Evolutionary conservation across 2,888 invertebrate species (phyloP), one percentile per base, ranked within the genome.

Genomic region (Silvanus unidentatus): DNA sequence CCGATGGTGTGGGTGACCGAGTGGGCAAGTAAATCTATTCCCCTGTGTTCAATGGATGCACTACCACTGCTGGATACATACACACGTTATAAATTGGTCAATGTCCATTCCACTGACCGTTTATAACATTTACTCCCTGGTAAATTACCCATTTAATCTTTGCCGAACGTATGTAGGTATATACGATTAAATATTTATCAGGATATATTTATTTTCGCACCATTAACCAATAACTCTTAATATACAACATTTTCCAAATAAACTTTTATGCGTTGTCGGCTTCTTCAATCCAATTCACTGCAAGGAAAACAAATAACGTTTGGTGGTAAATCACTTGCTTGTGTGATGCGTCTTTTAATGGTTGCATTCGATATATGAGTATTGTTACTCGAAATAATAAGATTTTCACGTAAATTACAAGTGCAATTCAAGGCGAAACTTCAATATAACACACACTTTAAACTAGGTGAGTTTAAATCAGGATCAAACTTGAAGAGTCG

Each of bases 71-170:
- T 22, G n/a, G n/a, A n/a, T n/a, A n/a, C 22, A 22, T 35, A 39
- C 37, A 39, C 34, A 16, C 22, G 8, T 28, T 34, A 39, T 38
- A 43, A 38, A 43, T 43, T 34, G 43, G 39, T 9, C 27, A 13
- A 27, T 30, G 15, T 38, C 29, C 38, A 22, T 43, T 43, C 29
- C 34, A 27, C 27, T 40, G 16, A 35, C 44, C 27, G 40, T 44
- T 44, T 35, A 40, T 40, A 44, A 40, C 44, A 30, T 35, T 39
- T 32, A 22, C 44, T 12, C 32, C 16, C 10, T 27, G 16, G 38
- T 32, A 44, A 44, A 44, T 44, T 40, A 40, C 44, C 44, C 22
- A 40, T 39, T 44, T 44, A 44, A 44, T 44, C 40, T 40, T 40
- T 40, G 32, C 6, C 10, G n/a, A 22, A 32, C 32, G 32, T 32